phyloP scores from a whole-genome alignment of 1,140 invertebrate genomes.

The Apocrypta bakeri region DNA sequence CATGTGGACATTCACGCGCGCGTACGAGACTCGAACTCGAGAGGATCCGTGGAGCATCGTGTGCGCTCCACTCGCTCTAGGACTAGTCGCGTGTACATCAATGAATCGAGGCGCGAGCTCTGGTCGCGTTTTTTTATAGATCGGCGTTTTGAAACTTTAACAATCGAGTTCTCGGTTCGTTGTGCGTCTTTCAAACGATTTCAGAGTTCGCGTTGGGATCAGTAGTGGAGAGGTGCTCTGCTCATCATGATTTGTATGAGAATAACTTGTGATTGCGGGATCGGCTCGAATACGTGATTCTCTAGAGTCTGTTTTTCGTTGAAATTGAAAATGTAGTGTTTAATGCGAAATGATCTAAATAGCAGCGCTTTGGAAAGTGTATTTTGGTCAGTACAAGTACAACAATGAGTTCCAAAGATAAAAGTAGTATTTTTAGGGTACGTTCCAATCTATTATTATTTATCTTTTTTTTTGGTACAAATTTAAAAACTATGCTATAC shows the following conservation, averaged over 20 bases:
- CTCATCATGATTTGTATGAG: background rate
- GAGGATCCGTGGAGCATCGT: background rate
- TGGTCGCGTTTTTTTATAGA: background rate
- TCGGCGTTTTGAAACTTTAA: too few relatives aligned
- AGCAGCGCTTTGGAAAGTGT: background rate
- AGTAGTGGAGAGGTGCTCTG: too few relatives aligned
- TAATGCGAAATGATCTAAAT: background rate
- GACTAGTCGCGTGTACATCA: background rate
- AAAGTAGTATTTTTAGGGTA: slow-evolving; percentile 43
- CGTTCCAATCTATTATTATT: background rate
- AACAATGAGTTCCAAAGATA: slow-evolving; percentile 34
- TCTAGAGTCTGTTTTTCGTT: background rate
- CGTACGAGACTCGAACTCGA: background rate
- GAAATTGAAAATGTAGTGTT: background rate
- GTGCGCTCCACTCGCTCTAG: background rate
- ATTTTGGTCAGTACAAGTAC: background rate
- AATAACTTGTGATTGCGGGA: background rate
- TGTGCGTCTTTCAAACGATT: background rate
- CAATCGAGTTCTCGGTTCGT: too few relatives aligned
- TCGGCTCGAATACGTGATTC: background rate
- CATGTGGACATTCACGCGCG: background rate
- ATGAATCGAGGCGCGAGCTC: slow-evolving; percentile 15
- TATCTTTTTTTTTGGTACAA: background rate
- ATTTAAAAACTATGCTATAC: too few relatives aligned
- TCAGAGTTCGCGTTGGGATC: background rate